phyloP scores from a whole-genome alignment of 2,797 vertebrate genomes.

The Eulemur coronatus region DNA sequence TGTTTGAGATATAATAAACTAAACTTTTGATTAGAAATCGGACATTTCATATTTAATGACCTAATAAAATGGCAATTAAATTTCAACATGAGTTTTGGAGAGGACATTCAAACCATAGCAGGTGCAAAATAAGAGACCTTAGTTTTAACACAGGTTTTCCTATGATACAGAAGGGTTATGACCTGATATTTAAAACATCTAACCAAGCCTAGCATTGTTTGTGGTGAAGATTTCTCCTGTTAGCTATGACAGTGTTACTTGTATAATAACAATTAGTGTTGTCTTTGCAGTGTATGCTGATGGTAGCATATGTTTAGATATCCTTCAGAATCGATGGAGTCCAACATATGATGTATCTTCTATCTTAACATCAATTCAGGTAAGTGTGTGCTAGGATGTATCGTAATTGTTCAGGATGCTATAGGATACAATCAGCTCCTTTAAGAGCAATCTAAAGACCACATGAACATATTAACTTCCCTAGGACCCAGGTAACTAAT shows the following conservation, averaged over 20 bases:
- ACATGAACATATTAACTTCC: not conserved
- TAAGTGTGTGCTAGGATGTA: conserved; percentile 75
- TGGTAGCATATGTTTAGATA: conserved; percentile 99
- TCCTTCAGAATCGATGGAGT: conserved; percentile 99
- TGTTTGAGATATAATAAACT: too few species aligned
- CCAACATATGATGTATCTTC: conserved; percentile 98
- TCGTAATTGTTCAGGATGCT: not conserved
- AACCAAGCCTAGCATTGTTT: not conserved
- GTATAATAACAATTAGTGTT: conserved; percentile 67
- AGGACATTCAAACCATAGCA: not conserved
- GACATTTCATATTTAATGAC: too few species aligned
- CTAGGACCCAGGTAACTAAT: not conserved
- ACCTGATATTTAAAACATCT: not conserved
- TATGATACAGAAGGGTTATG: not conserved
- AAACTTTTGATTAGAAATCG: too few species aligned
- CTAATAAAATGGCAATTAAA: not conserved
- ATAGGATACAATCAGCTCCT: not conserved
- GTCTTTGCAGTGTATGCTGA: conserved; percentile 94
- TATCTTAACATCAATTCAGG: conserved; percentile 99
- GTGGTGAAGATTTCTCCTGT: conserved; percentile 27
- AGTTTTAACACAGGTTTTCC: not conserved
- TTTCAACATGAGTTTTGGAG: not conserved
- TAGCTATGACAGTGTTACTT: not conserved
- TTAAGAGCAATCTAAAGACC: not conserved
- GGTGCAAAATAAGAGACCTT: not conserved